Percentiles rank a stretch among this genome's conserved stretches.
Evolutionary conservation across 2,797 vertebrate species (phyloP).

Genomic region (Amblyraja radiata): DNA sequence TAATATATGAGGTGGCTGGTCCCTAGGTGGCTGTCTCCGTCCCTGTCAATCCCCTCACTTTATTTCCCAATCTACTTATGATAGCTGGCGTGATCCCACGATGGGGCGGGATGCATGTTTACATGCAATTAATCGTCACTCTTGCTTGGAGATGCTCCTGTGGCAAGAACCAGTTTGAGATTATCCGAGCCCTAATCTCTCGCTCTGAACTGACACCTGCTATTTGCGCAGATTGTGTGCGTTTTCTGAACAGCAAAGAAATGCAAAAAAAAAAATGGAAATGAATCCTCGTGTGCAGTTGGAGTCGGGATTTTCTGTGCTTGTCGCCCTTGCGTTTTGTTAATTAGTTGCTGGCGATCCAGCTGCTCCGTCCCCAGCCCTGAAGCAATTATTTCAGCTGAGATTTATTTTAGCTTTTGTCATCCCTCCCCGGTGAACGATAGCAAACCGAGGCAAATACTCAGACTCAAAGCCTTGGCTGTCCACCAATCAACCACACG

Average conservation of each 20-base stretch:
- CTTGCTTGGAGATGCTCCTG: neutral
- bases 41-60: conserved; percentile 60
- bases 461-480: neutral
- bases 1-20: conserved; percentile 66
- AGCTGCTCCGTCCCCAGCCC: neutral
- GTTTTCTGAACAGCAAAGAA: neutral
- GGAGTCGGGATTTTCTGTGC: neutral
- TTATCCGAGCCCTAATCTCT: conserved; percentile 26
- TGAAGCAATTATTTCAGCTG: neutral
- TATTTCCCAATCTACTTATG: conserved; percentile 69
- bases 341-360: neutral
- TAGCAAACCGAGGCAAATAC: neutral
- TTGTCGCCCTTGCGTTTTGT: neutral
- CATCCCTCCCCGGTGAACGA: neutral
- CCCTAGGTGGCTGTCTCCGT: conserved; percentile 62
- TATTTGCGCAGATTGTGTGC: conserved; percentile 1
- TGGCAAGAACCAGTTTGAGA: conserved; percentile 11
- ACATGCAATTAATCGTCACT: conserved; percentile 56
- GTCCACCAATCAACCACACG: neutral
- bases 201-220: neutral
- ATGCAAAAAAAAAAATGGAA: neutral
- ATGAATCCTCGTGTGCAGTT: conserved; percentile 5
- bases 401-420: neutral
- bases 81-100: conserved; percentile 61
- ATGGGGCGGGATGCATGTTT: conserved; percentile 64